A percentile compares a stretch with the other conserved stretches of the same genome.
These are phyloP conservation scores for Aspidoscelis tigris DNA, from an alignment of 2,113 vertebrate genomes.

Conservation along the genomic window DNA sequence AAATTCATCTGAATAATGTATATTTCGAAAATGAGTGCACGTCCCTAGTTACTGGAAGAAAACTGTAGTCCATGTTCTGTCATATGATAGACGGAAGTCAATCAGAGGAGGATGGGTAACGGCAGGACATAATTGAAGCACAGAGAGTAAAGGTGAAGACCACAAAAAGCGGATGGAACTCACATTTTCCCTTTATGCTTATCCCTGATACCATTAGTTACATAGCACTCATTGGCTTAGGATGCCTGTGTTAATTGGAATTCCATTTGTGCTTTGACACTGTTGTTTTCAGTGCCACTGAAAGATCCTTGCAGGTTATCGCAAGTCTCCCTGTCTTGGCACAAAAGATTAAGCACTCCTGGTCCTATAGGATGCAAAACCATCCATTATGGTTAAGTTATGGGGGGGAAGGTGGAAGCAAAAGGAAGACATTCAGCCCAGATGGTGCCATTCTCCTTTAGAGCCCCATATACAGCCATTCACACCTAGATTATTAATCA, in stretches of 20 bases:
- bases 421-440: constrained; percentile 49
- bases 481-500: constrained; percentile 54
- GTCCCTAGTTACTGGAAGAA: too few species aligned
- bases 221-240: neutral
- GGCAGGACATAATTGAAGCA: too few species aligned
- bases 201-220: too few species aligned
- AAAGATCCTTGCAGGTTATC: constrained; percentile 17
- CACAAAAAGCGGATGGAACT: neutral
- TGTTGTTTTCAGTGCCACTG: neutral
- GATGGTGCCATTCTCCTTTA: constrained; percentile 39
- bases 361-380: constrained; percentile 35
- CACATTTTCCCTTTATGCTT: neutral
- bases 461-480: constrained; percentile 34
- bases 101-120: too few species aligned
- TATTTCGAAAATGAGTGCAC: too few species aligned
- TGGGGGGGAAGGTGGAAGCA: constrained; percentile 33
- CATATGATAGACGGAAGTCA: too few species aligned
- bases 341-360: constrained; percentile 26
- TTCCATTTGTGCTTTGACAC: neutral
- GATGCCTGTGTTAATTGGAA: neutral
- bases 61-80: too few species aligned
- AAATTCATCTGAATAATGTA: too few species aligned
- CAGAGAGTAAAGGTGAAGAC: too few species aligned
- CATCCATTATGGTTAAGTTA: constrained; percentile 26
- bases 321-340: constrained; percentile 45